Percentiles rank a stretch among this genome's conserved stretches.
phyloP scores from a whole-genome alignment of 2,797 vertebrate genomes.

The Peromyscus eremicus region DNA sequence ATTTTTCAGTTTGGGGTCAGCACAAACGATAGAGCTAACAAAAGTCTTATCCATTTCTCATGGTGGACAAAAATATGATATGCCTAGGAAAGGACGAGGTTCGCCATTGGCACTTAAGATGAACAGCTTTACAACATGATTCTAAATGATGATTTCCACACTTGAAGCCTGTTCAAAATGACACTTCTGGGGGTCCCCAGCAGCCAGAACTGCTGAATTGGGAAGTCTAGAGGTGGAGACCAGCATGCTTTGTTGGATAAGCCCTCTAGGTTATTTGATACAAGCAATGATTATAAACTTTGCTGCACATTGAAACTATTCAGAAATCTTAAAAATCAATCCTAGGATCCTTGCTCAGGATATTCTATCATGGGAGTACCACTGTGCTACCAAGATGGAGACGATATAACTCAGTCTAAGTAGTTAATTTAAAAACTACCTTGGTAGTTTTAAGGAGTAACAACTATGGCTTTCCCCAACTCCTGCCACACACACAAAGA shows the following conservation, averaged over 20 bases:
- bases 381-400: background rate
- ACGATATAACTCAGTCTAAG: background rate
- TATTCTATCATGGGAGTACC: background rate
- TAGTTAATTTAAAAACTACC: constrained; percentile 39
- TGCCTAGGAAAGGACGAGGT: background rate
- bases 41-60: background rate
- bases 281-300: background rate
- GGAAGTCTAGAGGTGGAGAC: background rate
- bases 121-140: background rate
- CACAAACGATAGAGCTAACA: constrained; percentile 26
- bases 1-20: background rate
- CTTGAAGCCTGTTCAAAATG: background rate
- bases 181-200: background rate
- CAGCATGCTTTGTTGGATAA: background rate
- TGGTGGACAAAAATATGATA: background rate
- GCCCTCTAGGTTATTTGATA: background rate
- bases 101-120: background rate
- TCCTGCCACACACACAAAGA: background rate
- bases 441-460: background rate
- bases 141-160: background rate
- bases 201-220: background rate
- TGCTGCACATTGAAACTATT: background rate
- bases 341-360: background rate
- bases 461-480: no score
- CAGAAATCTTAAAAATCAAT: background rate